phyloP scores from a whole-genome alignment of 2,888 invertebrate species.

The Gerosis bhagava region DNA sequence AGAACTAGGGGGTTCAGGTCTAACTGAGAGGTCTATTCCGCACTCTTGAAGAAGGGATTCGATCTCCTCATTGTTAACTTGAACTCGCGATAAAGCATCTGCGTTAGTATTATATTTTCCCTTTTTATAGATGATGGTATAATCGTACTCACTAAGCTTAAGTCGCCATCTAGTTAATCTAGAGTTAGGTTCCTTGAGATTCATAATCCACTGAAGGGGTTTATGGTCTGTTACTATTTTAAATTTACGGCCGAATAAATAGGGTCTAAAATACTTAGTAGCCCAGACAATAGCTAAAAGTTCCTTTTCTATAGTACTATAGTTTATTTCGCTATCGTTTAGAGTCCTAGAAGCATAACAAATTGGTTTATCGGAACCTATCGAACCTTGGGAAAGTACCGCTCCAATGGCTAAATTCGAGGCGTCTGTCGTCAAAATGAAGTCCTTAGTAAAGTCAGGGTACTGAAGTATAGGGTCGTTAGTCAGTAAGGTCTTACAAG shows the following conservation, averaged over 20 bases:
- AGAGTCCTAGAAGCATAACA: conserved; percentile 35
- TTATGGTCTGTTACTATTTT: conserved; percentile 31
- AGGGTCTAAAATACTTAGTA: conserved; percentile 24
- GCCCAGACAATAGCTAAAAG: conserved; percentile 40
- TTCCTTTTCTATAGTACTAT: conserved; percentile 41
- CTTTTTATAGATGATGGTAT: conserved; percentile 5
- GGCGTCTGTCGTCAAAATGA: conserved; percentile 33
- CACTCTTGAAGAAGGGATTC: too few relatives aligned
- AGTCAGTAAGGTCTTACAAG: conserved; percentile 32
- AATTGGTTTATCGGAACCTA: conserved; percentile 34
- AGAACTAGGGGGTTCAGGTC: too few relatives aligned
- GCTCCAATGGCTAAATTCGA: conserved; percentile 35
- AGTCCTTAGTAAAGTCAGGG: conserved; percentile 35
- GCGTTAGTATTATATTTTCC: conserved; percentile 7
- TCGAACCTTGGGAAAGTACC: conserved; percentile 33
- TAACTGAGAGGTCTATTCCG: too few relatives aligned
- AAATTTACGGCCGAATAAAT: conserved; percentile 33
- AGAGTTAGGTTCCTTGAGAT: conserved; percentile 47
- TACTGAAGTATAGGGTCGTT: conserved; percentile 39
- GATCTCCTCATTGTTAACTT: conserved; percentile 9
- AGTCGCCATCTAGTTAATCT: conserved; percentile 45
- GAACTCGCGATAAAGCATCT: conserved; percentile 1
- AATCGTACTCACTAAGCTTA: conserved; percentile 10
- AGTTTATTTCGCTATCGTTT: conserved; percentile 36
- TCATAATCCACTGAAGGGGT: conserved; percentile 35